Conservation (phyloP, 2,888 invertebrate species). For the Sinodicranocentrus sp. region DNA sequence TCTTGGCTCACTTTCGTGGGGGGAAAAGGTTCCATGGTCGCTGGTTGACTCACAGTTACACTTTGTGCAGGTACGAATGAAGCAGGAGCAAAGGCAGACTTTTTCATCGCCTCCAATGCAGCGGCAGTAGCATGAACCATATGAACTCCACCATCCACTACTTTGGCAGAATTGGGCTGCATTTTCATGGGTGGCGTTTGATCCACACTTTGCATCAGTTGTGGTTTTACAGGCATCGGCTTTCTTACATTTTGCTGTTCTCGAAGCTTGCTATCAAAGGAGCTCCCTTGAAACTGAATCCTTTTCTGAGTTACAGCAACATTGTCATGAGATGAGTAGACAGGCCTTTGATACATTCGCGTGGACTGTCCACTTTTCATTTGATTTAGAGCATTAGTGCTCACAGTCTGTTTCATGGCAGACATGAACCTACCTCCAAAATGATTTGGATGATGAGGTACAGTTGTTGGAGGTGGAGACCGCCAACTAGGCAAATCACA, state of each 20-base stretch:
- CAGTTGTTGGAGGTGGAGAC: conserved; percentile 39
- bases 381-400: conserved; percentile 53
- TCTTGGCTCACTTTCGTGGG: conserved; percentile 8
- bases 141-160: conserved; percentile 72
- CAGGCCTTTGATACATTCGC: conserved; percentile 22
- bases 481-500: conserved; percentile 50
- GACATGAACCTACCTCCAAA: conserved; percentile 26
- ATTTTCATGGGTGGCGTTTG: conserved; percentile 23
- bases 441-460: conserved; percentile 16
- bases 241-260: conserved; percentile 43
- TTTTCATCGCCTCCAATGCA: conserved; percentile 75
- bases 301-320: conserved; percentile 45
- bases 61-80: conserved; percentile 48
- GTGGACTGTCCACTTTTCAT: conserved; percentile 3
- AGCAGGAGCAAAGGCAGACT: conserved; percentile 60
- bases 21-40: conserved; percentile 35
- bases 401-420: conserved; percentile 56
- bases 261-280: conserved; percentile 56
- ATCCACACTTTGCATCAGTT: conserved; percentile 5
- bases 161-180: conserved; percentile 9
- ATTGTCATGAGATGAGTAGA: conserved; percentile 53
- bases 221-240: conserved; percentile 59
- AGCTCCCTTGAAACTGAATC: conserved; percentile 48
- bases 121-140: conserved; percentile 76
- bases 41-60: conserved; percentile 43